phyloP scores from a whole-genome alignment of 2,888 invertebrate species.

The Tenthredo amoena region DNA sequence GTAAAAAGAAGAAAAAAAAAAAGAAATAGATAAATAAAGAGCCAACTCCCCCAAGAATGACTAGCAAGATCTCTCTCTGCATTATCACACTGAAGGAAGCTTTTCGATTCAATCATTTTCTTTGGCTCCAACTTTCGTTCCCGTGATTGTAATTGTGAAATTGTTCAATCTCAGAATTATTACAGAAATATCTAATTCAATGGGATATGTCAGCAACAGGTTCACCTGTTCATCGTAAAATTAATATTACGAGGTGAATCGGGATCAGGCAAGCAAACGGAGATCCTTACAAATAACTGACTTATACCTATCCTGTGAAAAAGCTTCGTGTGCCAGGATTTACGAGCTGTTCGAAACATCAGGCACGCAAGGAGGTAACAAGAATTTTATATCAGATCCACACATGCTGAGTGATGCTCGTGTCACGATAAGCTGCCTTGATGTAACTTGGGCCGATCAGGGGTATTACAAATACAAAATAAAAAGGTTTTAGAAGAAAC shows the following conservation, averaged over 20 bases:
- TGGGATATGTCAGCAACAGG: not conserved
- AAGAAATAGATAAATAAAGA: not conserved
- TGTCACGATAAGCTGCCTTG: slow-evolving; percentile 42
- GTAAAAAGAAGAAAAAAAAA: not conserved
- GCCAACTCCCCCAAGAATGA: not conserved
- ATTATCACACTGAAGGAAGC: not conserved
- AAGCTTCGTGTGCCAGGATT: slow-evolving; percentile 33
- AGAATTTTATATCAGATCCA: slow-evolving; percentile 47
- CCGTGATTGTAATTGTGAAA: not conserved
- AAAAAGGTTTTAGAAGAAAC: slow-evolving; percentile 14
- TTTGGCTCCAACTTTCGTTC: not conserved
- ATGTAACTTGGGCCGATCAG: slow-evolving; percentile 28
- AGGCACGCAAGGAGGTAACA: slow-evolving; percentile 41
- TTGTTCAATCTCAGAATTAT: not conserved
- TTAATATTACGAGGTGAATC: slow-evolving; percentile 15
- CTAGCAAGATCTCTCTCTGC: slow-evolving; percentile 6
- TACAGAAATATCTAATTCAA: not conserved
- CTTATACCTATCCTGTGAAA: slow-evolving; percentile 28
- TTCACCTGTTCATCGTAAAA: not conserved
- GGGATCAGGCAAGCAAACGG: slow-evolving; percentile 17
- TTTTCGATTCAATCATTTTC: not conserved
- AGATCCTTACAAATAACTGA: slow-evolving; percentile 39
- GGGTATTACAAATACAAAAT: slow-evolving; percentile 12
- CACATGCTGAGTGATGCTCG: slow-evolving; percentile 46
- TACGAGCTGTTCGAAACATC: slow-evolving; percentile 41